Base-by-base conservation (phyloP, 2,113 vertebrate genomes). In the Pomatostomus ruficeps region DNA sequence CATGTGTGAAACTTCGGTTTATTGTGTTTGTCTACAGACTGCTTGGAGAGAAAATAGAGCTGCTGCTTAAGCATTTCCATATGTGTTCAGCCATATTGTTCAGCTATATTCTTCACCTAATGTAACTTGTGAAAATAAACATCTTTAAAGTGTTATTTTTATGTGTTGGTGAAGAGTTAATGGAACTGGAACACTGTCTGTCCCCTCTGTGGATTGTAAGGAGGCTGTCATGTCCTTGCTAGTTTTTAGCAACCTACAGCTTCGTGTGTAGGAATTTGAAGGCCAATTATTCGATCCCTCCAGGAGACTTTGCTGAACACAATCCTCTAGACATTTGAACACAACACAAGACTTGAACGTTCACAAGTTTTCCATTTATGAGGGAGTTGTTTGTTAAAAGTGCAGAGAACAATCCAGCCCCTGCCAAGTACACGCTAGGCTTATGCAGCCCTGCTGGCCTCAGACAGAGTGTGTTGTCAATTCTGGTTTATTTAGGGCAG, bases 31-130 rank as follows among this genome's bases (percentile, higher is more conserved):
- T 76, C 63, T 85, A 35, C 68, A 88, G 81, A 63, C 43, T 88
- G 71, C 74, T 83, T 85, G 91, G 88, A 80, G 38, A 54, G 74
- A 85, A 95, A 93, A 93, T 45, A 63, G 74, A 95, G 72, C 85
- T 79, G 91, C 58, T 88, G 65, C 85, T 86, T 95, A 95, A 96
- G 62, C 46, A 36, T 74, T 96, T 88, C 93, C 95, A 89, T 77
- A 92, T 96, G 94, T 85, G 43, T 49, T 93, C 63, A 83, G 79
- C 91, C 45, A 66, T 88, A 78, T 71, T 86, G 72, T 85, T 93
- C 73, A 75, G 26, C 82, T 73, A 7, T 88, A 71, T 59, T 70
- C 58, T 83, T 93, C 51, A 88, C 78, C 67, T 93, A 88, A 91
- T 77, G 68, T 58, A 77, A 70, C 85, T 97, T 72, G 51, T 76